A percentile compares a stretch with the other conserved stretches of the same genome.
These are phyloP conservation scores for Ictalurus punctatus DNA, from an alignment of 2,113 vertebrate species.

Conservation along the genomic window DNA sequence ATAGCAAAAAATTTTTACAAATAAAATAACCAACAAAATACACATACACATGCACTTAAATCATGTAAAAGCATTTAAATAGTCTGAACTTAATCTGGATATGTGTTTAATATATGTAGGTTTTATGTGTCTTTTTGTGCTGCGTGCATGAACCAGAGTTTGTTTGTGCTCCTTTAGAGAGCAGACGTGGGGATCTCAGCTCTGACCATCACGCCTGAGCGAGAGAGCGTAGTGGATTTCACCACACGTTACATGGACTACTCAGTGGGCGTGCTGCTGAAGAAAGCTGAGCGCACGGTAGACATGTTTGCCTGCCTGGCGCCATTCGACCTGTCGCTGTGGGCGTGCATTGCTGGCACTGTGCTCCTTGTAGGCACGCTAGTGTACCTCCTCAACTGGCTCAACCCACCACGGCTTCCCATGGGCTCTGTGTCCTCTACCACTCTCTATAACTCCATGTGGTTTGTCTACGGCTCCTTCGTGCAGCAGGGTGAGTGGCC, in stretches of 20 bases:
- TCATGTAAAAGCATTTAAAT: not conserved
- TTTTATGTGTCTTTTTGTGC: slow-evolving; percentile 15
- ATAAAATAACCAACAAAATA: not conserved
- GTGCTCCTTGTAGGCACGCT: slow-evolving; percentile 92
- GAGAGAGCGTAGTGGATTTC: slow-evolving; percentile 97
- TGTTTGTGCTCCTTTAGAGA: slow-evolving; percentile 71
- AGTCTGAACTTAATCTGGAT: not conserved
- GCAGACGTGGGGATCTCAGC: slow-evolving; percentile 96
- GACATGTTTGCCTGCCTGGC: slow-evolving; percentile 98
- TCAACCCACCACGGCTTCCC: slow-evolving; percentile 92
- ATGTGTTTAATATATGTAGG: not conserved
- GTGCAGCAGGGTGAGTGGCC: slow-evolving; percentile 92
- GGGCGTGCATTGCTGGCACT: slow-evolving; percentile 97
- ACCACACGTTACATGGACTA: slow-evolving; percentile 98
- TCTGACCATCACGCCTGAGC: slow-evolving; percentile 95
- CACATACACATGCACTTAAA: not conserved
- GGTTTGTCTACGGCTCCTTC: slow-evolving; percentile 98
- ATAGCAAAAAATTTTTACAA: not conserved
- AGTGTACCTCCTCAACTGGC: slow-evolving; percentile 96
- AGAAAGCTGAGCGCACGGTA: slow-evolving; percentile 91
- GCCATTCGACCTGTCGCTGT: slow-evolving; percentile 94
- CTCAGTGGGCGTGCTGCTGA: slow-evolving; percentile 92
- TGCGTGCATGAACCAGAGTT: not conserved
- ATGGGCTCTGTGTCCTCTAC: slow-evolving; percentile 97
- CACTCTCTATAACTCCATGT: slow-evolving; percentile 98